These are phyloP conservation scores for Myotis findleyi DNA, from an alignment of 2,797 vertebrate species.

Conservation along the genomic window DNA sequence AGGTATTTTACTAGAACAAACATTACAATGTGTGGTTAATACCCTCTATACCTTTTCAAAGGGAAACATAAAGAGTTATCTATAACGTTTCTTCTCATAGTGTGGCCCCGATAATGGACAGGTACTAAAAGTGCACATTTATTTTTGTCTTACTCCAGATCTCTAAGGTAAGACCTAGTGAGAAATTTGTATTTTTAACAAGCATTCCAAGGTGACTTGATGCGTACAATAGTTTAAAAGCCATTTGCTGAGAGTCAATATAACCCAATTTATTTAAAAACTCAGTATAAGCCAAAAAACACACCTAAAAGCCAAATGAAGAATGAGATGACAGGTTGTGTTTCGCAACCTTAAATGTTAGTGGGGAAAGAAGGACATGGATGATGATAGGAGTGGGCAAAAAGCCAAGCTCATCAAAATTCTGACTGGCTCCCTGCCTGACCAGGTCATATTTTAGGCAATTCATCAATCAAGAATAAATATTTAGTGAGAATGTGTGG, in stretches of 20 bases:
- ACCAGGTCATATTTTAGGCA: constrained; percentile 73
- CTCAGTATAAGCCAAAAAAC: neutral
- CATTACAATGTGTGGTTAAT: neutral
- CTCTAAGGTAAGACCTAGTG: neutral
- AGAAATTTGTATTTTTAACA: constrained; percentile 61
- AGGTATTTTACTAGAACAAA: neutral
- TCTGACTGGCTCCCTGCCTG: constrained; percentile 53
- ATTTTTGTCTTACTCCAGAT: neutral
- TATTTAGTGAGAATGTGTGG: constrained; percentile 67
- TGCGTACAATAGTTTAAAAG: constrained; percentile 2
- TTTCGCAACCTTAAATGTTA: constrained; percentile 53
- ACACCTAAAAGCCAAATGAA: neutral
- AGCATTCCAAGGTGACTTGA: constrained; percentile 55
- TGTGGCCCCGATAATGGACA: neutral
- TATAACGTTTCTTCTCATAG: neutral
- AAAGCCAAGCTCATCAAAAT: constrained; percentile 70
- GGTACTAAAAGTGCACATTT: neutral
- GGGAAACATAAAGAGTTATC: neutral
- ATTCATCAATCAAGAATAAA: constrained; percentile 78
- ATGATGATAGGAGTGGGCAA: constrained; percentile 8
- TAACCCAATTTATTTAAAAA: constrained; percentile 58
- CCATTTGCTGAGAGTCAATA: neutral
- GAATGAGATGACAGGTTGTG: constrained; percentile 42
- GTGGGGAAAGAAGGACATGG: neutral
- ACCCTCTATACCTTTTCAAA: neutral